Evolutionary conservation across 2,113 vertebrate species (phyloP), one percentile per base, ranked within the genome.

Genomic region (Dissostichus mawsoni): DNA sequence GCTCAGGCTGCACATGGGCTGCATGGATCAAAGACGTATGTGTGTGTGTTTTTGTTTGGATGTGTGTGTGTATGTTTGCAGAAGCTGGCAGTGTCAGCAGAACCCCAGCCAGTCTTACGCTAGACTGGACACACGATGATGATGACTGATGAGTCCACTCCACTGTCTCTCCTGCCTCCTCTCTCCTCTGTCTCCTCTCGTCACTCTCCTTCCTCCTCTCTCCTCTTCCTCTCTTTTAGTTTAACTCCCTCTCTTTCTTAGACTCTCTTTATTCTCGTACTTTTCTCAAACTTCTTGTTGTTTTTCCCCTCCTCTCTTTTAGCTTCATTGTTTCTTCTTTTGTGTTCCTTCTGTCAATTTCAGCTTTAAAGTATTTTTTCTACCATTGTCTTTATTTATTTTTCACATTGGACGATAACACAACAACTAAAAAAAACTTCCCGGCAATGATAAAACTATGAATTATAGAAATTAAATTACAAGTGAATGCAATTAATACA

Each of bases 101-200:
- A 89, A 84, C 77, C 76, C n/a, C 76, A 73, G 85, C 82, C 87
- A 86, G 81, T 71, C 74, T 78, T 76, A 84, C 84, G 80, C 89
- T 90, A 77, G 67, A 86, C 81, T 88, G 89, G 88, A 93, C 86
- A 86, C 81, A 87, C 84, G 89, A 76, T 88, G 90, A 92, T 90
- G 90, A 90, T 89, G 89, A 93, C 90, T 89, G 93, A 92, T 92
- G 91, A 90, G 85, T 87, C 78, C 91, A 66, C 78, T 89, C 61
- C 69, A 74, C 80, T 83, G 75, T 83, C 80, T 82, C 68, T 59
- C 64, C 86, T 69, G 87, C 66, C 79, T 84, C 67, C 57, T 76
- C 51, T 64, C 69, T 83, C 82, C 72, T 87, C 71, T 53, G 61
- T 76, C 87, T 81, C 80, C 67, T 81, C 71, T 70, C 70, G 82